Base-by-base conservation (phyloP, 2,797 vertebrate species). In the Emys orbicularis region DNA sequence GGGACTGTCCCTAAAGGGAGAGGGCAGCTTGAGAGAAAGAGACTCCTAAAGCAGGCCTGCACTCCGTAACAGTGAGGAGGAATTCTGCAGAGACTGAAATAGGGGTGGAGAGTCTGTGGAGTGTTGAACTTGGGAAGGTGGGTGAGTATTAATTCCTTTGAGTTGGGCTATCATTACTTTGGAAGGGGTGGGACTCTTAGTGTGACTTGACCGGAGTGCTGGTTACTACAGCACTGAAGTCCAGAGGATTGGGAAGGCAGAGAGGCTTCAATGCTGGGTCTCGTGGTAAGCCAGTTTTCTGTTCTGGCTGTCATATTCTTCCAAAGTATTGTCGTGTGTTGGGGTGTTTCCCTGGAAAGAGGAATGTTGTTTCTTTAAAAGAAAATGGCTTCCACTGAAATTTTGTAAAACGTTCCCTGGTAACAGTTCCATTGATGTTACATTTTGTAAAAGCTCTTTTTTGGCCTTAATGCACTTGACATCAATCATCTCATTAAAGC, bases 301-400 rank as follows among this genome's bases (percentile, higher is more conserved):
- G 89, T 88, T 56, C 74, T 81, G 2, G 6, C 79, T 90, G 5
- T 54, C 80, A 53, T 34, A 92, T 88, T 52, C 90, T 79, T 53
- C 88, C 21, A 21, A 92, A 94, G 76, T 79, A 19, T 4, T 79
- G 5, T 49, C 59, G 52, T 47, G 15, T 65, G 61, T 19, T 65
- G 61, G 16, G 34, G 37, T 83, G 44, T 89, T 95, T 94, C 83
- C 44, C 12, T 49, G 47, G 53, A 37, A 92, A 88, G 52, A 96
- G 68, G 5, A 85, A 93, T n/a, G 19, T 74, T 72, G 2, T 4
- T 90, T 13, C 90, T 96, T 79, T 84, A 92, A 90, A 89, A 89
- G 79, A 76, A 96, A 89, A 90, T 50, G 41, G 3, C 47, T 93
- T 90, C 18, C 34, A 79, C 4, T 47, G 81, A 93, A 88, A 41